Evolutionary conservation across 2,888 invertebrate species (phyloP).

Genomic region (Pachliopta kotzebuea): DNA sequence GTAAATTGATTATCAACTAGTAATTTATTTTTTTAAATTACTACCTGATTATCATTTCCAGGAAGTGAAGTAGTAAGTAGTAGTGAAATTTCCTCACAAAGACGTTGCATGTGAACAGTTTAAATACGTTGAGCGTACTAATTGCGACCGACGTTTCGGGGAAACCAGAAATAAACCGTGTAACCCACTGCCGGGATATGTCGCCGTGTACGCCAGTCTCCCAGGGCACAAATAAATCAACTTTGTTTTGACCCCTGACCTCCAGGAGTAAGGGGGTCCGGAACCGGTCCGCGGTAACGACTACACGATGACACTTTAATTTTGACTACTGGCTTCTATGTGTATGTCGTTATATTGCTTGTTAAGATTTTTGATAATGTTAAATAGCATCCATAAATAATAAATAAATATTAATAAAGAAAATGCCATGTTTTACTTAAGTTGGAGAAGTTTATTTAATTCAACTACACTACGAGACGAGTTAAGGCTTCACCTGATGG

Average conservation of each 20-base stretch:
- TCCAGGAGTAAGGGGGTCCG: constrained; percentile 43
- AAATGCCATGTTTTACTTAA: too few species aligned
- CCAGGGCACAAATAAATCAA: constrained; percentile 54
- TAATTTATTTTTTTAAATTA: too few species aligned
- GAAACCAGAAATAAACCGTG: constrained; percentile 33
- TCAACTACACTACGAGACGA: too few species aligned
- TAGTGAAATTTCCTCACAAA: neutral
- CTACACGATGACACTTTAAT: constrained; percentile 50
- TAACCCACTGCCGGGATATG: constrained; percentile 21
- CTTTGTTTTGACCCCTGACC: constrained; percentile 63
- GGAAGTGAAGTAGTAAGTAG: too few species aligned
- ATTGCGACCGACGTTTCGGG: constrained; percentile 32
- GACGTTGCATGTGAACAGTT: neutral
- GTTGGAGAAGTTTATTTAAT: too few species aligned
- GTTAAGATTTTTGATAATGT: too few species aligned
- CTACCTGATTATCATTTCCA: too few species aligned
- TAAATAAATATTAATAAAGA: too few species aligned
- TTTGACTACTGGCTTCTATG: constrained; percentile 35
- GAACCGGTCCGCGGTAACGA: constrained; percentile 48
- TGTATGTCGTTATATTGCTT: too few species aligned
- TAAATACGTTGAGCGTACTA: constrained; percentile 30
- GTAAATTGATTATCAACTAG: too few species aligned
- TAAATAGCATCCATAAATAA: too few species aligned
- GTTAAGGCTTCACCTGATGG: too few species aligned
- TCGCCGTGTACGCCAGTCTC: constrained; percentile 27